Base-by-base conservation (phyloP, 2,888 invertebrate species). In the Campopleginae sp. region DNA sequence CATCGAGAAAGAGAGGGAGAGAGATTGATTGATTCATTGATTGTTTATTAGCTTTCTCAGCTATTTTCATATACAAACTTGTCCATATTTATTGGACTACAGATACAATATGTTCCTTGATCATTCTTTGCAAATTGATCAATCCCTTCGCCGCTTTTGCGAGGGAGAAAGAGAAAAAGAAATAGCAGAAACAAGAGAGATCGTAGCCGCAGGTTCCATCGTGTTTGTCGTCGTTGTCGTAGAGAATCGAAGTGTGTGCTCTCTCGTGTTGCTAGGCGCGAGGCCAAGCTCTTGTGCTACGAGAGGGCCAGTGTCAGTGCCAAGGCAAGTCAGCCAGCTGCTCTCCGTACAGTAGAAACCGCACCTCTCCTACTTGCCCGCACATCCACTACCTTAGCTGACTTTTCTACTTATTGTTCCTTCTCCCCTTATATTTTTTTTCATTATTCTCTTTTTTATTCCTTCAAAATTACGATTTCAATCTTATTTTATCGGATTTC, bases 231-330 rank as follows among this genome's bases (percentile, higher is more conserved):
- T 61, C 31, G 74, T 61, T 23, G 75, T 66, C 68, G 66, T 58
- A 48, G 71, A 77, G 66, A 68, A 66, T 42, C 77, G 54, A 66
- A 71, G 71, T 46, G 71, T 33, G 71, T 86, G 82, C 80, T 90
- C 90, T 90, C 90, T 91, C 91, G 92, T 92, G 92, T 92, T 92
- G 92, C 92, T 92, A 92, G 92, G 92, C 92, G 91, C 58, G 82
- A 71, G 80, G 61, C 72, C 54, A 61, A 63, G 65, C 63, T 80
- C 86, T 70, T 38, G 31, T 46, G 58, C 44, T 78, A 78, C 66
- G 61, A 78, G 87, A 90, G 90, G 91, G 90, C 91, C 92, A 92
- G 91, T 92, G 92, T 92, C 92, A 92, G 92, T 92, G 92, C 92
- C 92, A 92, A 92, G 92, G 92, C 90, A 90, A 48, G 90, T 85